Percentiles rank a stretch among this genome's conserved stretches.
Evolutionary conservation across 2,113 vertebrate species (phyloP).

Genomic region (Myrmophylax atrothorax): DNA sequence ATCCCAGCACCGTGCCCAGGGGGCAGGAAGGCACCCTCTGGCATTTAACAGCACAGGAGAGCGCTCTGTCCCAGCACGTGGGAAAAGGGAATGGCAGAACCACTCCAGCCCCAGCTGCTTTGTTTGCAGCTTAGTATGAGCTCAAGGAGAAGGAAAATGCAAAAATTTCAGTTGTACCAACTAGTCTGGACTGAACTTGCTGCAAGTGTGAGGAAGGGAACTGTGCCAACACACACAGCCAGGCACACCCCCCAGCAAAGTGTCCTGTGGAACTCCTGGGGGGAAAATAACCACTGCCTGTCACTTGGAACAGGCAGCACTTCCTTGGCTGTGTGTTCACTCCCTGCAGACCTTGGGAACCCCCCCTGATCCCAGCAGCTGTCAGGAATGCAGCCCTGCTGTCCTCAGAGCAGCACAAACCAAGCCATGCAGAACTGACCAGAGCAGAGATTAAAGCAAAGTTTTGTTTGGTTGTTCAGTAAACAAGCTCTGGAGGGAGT

Average conservation of each 20-base stretch:
- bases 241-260: not conserved
- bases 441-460: not conserved
- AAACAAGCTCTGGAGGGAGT: not conserved
- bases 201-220: not conserved
- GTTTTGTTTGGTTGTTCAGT: not conserved
- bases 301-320: not conserved
- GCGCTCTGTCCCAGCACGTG: not conserved
- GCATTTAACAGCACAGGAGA: not conserved
- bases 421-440: not conserved
- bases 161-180: not conserved
- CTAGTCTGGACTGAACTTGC: not conserved
- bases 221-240: not conserved
- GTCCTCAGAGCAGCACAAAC: not conserved
- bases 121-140: not conserved
- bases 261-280: not conserved
- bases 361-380: not conserved
- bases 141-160: not conserved
- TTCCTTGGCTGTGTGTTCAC: rapidly evolving
- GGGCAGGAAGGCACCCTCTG: not conserved
- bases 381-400: not conserved
- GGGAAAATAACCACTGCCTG: not conserved
- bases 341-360: not conserved
- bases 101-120: not conserved
- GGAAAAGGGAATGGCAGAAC: not conserved
- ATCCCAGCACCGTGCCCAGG: not conserved